These are phyloP conservation scores for Tragelaphus strepsiceros DNA, from an alignment of 2,113 vertebrate genomes.

Conservation along the genomic window DNA sequence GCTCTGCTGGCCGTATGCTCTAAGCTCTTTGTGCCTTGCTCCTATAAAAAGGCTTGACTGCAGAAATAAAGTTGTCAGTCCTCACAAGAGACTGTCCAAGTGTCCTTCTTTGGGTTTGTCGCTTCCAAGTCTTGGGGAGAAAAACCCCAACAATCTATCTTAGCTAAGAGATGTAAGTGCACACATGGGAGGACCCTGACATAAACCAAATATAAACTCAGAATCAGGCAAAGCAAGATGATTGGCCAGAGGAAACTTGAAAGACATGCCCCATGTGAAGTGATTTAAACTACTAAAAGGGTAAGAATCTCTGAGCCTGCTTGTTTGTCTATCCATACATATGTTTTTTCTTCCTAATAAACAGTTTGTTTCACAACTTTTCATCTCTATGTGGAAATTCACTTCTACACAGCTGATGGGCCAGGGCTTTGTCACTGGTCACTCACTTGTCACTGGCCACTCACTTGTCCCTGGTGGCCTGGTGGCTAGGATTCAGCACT, in stretches of 20 bases:
- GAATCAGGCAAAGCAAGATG: neutral
- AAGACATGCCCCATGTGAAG: neutral
- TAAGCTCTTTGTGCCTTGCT: too few species aligned
- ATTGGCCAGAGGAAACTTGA: neutral
- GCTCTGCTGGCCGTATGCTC: too few species aligned
- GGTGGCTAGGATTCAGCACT: neutral
- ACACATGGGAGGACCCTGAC: neutral
- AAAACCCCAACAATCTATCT: neutral
- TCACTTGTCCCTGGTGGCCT: neutral
- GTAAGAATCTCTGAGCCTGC: neutral
- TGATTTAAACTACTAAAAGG: neutral
- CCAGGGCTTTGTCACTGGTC: neutral
- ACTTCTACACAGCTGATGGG: neutral
- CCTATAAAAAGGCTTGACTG: too few species aligned
- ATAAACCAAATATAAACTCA: neutral
- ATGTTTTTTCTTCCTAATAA: neutral
- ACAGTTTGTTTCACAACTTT: neutral
- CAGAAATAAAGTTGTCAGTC: too few species aligned
- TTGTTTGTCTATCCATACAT: fast-evolving
- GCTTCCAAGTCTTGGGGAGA: too few species aligned
- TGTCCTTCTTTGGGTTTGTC: too few species aligned
- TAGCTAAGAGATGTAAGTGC: neutral
- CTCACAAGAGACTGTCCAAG: too few species aligned
- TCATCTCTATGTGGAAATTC: neutral
- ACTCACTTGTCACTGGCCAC: neutral